These are phyloP conservation scores for Cephus spinipes DNA, from an alignment of 2,888 invertebrate species.

Conservation along the genomic window DNA sequence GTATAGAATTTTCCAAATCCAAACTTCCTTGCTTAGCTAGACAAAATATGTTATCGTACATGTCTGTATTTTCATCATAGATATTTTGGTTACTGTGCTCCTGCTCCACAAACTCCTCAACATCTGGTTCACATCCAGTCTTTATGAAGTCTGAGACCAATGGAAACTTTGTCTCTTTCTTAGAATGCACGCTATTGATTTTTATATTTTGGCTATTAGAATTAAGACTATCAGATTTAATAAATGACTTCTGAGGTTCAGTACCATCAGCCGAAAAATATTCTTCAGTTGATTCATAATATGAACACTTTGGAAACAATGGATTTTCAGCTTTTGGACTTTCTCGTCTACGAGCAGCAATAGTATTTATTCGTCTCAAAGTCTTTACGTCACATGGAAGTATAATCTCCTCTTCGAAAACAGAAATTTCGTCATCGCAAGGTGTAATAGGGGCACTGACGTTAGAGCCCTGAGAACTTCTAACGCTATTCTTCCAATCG, in stretches of 20 bases:
- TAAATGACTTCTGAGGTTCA: not conserved
- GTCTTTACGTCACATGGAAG: conserved; percentile 22
- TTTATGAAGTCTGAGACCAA: not conserved
- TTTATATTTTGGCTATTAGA: not conserved
- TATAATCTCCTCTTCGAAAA: conserved; percentile 23
- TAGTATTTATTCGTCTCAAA: conserved; percentile 31
- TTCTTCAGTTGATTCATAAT: not conserved
- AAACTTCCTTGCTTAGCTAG: conserved; percentile 17
- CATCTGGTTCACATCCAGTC: not conserved
- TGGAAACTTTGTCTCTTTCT: not conserved
- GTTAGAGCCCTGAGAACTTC: conserved; percentile 28
- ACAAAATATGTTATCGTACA: conserved; percentile 8
- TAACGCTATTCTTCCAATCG: conserved; percentile 29
- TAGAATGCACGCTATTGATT: not conserved
- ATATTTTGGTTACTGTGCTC: not conserved
- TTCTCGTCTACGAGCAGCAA: conserved; percentile 25
- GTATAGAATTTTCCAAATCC: conserved; percentile 30
- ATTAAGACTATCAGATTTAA: not conserved
- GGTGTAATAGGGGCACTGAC: conserved; percentile 22
- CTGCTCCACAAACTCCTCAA: not conserved
- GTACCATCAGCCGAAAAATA: not conserved
- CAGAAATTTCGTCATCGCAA: conserved; percentile 15
- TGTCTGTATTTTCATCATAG: not conserved
- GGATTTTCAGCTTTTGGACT: conserved; percentile 18
- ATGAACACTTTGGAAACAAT: conserved; percentile 25